Conservation (phyloP, 53 echinoderm and acorn worm species). For the Temnopleurus reevesii region DNA sequence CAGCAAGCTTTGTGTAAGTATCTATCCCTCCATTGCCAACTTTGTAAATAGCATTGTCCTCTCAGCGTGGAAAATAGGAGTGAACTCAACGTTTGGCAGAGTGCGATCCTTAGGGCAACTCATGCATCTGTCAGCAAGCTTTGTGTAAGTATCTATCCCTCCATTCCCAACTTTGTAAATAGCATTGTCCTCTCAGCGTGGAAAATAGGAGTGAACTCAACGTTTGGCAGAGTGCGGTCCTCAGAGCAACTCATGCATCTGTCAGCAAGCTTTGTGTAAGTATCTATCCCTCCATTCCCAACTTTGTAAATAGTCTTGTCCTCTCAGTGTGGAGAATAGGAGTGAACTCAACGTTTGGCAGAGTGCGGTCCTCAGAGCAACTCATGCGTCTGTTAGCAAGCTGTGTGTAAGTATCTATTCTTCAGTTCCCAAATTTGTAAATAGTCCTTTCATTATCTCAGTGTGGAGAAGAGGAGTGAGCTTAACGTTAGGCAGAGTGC, state of each 20-base stretch:
- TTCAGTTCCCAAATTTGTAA: too few species aligned
- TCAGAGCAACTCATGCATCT: conserved; percentile 79
- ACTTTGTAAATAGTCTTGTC: too few species aligned
- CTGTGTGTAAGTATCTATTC: conserved; percentile 88
- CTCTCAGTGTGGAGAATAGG: conserved; percentile 87
- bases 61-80: conserved; percentile 81
- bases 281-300: too few species aligned
- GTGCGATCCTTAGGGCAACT: conserved; percentile 79
- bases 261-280: conserved; percentile 84
- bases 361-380: conserved; percentile 86
- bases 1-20: conserved; percentile 85
- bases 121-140: conserved; percentile 82
- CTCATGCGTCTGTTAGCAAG: conserved; percentile 85
- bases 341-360: conserved; percentile 97
- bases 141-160: conserved; percentile 81
- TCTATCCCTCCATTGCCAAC: too few species aligned
- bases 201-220: conserved; percentile 85
- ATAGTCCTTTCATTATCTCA: conserved; percentile 78
- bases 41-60: conserved; percentile 76
- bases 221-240: conserved; percentile 91
- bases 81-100: conserved; percentile 94
- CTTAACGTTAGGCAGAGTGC: conserved; percentile 95
- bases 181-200: conserved; percentile 79
- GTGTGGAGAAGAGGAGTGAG: conserved; percentile 83
- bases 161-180: too few species aligned